Evolutionary conservation across 2,113 vertebrate genomes (phyloP).

Genomic region (Semnornis frantzii): DNA sequence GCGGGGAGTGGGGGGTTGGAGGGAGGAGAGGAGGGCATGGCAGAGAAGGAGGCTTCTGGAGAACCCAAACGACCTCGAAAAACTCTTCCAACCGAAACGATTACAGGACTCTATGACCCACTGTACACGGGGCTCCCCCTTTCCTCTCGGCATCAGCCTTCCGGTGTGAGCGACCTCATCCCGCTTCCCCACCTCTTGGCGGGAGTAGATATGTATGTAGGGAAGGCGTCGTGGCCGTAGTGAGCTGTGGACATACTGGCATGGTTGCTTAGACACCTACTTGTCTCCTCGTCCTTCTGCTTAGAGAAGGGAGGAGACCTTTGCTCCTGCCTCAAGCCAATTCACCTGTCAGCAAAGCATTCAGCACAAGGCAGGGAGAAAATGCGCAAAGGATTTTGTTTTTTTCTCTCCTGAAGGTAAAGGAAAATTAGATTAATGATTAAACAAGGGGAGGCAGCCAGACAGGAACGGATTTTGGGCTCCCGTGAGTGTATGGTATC

Average conservation of each 20-base stretch:
- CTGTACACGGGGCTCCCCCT: neutral
- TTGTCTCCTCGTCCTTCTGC: neutral
- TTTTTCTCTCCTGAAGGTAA: neutral
- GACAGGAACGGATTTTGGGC: neutral
- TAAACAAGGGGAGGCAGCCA: neutral
- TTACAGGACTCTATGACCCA: neutral
- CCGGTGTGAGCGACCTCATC: neutral
- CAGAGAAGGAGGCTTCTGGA: neutral
- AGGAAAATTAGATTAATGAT: too few species aligned
- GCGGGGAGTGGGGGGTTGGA: too few species aligned
- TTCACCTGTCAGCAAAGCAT: constrained; percentile 7
- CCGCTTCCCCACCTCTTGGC: neutral
- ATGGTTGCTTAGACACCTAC: too few species aligned
- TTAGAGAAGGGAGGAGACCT: neutral
- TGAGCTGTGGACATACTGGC: neutral
- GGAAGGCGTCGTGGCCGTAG: neutral
- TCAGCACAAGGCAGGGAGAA: neutral
- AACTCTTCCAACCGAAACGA: too few species aligned
- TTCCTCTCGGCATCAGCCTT: neutral
- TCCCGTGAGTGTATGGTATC: neutral
- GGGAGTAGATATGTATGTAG: neutral
- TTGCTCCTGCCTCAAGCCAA: neutral
- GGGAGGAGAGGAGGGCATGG: too few species aligned
- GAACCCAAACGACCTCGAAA: neutral
- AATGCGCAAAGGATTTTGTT: neutral